Evolutionary conservation across 1,140 invertebrate genomes (phyloP).

Genomic region (Papilio dardanus): DNA sequence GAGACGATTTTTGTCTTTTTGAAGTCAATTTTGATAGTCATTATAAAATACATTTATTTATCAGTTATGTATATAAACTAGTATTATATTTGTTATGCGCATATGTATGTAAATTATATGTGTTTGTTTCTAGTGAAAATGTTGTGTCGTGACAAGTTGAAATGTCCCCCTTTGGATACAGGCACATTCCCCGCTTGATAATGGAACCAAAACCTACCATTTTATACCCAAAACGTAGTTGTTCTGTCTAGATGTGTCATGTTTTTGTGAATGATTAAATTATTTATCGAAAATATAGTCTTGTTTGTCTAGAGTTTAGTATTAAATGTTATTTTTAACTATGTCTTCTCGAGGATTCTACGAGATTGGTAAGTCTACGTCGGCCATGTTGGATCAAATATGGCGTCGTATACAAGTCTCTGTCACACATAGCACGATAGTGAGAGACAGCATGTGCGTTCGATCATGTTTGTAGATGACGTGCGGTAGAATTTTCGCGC

Average conservation of each 20-base stretch:
- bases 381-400: slow-evolving; percentile 58
- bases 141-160: slow-evolving; percentile 11
- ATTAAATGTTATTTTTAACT: slow-evolving; percentile 53
- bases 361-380: slow-evolving; percentile 73
- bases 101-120: background rate
- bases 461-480: slow-evolving; percentile 21
- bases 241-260: slow-evolving; percentile 26
- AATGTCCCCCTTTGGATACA: background rate
- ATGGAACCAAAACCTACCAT: background rate
- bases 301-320: slow-evolving; percentile 38
- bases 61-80: slow-evolving; percentile 14
- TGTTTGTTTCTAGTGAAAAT: slow-evolving; percentile 32
- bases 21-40: too few relatives aligned
- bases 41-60: too few relatives aligned
- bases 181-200: slow-evolving; percentile 4
- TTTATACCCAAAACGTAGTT: slow-evolving; percentile 22
- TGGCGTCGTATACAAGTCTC: slow-evolving; percentile 46
- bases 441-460: slow-evolving; percentile 29
- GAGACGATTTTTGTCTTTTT: too few relatives aligned
- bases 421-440: slow-evolving; percentile 43
- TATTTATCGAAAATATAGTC: slow-evolving; percentile 32
- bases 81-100: slow-evolving; percentile 25
- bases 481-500: slow-evolving; percentile 26
- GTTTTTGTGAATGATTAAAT: slow-evolving; percentile 23
- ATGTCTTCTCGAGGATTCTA: slow-evolving; percentile 78